phyloP scores from a whole-genome alignment of 2,797 vertebrate genomes.

The Scolopax bukidnonensis region DNA sequence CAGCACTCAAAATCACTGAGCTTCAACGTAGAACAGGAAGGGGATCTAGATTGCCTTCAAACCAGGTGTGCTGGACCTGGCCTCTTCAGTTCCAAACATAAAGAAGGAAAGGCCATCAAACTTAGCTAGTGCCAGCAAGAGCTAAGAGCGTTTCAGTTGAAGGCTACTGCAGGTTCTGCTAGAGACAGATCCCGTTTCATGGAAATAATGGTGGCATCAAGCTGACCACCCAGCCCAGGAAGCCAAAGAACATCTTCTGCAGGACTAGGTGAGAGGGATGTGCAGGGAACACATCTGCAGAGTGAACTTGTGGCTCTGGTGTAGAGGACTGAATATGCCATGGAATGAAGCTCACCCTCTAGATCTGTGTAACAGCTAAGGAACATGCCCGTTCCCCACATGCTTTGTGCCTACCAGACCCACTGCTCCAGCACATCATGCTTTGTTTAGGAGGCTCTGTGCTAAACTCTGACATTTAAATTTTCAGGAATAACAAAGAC shows the following conservation, averaged over 20 bases:
- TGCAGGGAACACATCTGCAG: neutral
- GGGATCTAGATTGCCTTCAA: neutral
- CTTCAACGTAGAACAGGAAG: neutral
- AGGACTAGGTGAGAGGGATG: neutral
- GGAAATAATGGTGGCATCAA: neutral
- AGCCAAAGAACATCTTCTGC: neutral
- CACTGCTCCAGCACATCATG: fast-evolving
- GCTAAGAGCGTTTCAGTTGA: neutral
- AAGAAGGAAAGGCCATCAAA: neutral
- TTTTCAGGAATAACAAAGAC: neutral
- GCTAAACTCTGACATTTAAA: neutral
- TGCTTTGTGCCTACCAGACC: neutral
- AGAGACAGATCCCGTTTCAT: neutral
- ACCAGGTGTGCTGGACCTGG: neutral
- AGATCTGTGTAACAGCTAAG: neutral
- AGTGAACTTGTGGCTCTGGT: neutral
- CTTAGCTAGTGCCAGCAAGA: neutral
- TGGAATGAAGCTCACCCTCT: neutral
- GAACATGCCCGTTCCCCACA: neutral
- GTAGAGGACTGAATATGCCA: neutral
- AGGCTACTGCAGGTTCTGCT: neutral
- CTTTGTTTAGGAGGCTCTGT: neutral
- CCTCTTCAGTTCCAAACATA: neutral
- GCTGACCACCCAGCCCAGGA: neutral
- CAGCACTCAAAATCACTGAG: neutral